phyloP scores from a whole-genome alignment of 2,888 invertebrate genomes.

The Hecatera dysodea region DNA sequence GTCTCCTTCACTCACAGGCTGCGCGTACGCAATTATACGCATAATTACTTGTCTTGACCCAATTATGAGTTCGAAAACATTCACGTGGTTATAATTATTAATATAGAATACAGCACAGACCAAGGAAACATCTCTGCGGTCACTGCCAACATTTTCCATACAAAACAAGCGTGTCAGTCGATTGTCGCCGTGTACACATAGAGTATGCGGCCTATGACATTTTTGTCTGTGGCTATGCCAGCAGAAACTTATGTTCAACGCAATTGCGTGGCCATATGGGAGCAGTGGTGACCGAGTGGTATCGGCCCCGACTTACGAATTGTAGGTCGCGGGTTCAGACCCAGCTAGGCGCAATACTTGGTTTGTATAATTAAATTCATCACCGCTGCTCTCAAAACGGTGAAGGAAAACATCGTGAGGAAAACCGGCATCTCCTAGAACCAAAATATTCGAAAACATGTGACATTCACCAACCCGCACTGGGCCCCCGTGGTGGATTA shows the following conservation, averaged over 20 bases:
- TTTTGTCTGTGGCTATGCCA: neutral
- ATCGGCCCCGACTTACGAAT: no score
- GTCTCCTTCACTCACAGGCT: constrained; percentile 31
- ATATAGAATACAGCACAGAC: constrained; percentile 51
- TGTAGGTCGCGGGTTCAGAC: no score
- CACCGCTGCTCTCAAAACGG: no score
- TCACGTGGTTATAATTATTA: constrained; percentile 64
- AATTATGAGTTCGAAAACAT: constrained; percentile 64
- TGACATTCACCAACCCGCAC: no score
- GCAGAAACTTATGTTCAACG: neutral
- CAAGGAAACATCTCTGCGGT: neutral
- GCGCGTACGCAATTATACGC: constrained; percentile 45
- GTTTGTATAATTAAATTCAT: no score
- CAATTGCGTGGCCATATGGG: neutral
- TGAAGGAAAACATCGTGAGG: no score
- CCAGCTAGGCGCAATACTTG: no score
- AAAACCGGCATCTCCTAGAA: no score
- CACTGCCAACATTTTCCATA: neutral
- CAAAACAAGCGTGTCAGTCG: neutral
- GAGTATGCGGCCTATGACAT: no score
- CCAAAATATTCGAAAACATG: no score
- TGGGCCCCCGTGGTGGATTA: no score
- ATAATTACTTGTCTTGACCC: constrained; percentile 68
- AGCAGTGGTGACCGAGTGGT: no score
- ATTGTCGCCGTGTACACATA: neutral